phyloP scores from a whole-genome alignment of 2,888 invertebrate species.

The Cosmorhoe ocellata region DNA sequence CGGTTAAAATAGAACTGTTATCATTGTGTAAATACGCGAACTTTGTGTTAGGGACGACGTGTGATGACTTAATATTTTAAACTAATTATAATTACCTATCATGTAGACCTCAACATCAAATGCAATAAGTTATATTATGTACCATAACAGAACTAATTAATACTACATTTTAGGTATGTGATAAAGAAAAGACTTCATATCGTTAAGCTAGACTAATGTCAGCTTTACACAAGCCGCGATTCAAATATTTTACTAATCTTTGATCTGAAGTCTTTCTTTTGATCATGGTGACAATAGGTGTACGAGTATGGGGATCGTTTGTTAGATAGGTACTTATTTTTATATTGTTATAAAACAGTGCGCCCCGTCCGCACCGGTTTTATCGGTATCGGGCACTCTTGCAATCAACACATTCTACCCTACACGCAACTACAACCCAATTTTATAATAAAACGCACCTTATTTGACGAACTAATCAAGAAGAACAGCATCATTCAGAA shows the following conservation, averaged over 20 bases:
- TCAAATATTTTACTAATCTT: constrained; percentile 33
- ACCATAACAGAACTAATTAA: constrained; percentile 34
- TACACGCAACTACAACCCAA: background rate
- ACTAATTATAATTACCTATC: constrained; percentile 36
- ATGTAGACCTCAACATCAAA: constrained; percentile 44
- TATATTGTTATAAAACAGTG: constrained; percentile 59
- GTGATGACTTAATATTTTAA: constrained; percentile 34
- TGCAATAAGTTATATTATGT: constrained; percentile 42
- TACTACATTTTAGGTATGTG: constrained; percentile 41
- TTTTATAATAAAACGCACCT: constrained; percentile 2
- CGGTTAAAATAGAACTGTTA: constrained; percentile 29
- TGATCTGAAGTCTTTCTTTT: constrained; percentile 51
- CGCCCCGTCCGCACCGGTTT: no score
- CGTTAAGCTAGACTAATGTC: constrained; percentile 38
- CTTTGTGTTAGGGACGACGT: constrained; percentile 46
- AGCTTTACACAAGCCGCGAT: constrained; percentile 34
- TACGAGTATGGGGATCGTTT: constrained; percentile 53
- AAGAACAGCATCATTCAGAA: background rate
- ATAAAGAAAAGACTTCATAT: constrained; percentile 51
- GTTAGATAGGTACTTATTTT: constrained; percentile 68
- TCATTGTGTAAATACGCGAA: constrained; percentile 40
- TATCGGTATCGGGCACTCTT: constrained; percentile 35
- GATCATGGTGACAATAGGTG: constrained; percentile 55
- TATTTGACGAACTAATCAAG: background rate
- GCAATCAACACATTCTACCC: background rate